Evolutionary conservation across 2,113 vertebrate species (phyloP).

Genomic region (Callospermophilus lateralis): DNA sequence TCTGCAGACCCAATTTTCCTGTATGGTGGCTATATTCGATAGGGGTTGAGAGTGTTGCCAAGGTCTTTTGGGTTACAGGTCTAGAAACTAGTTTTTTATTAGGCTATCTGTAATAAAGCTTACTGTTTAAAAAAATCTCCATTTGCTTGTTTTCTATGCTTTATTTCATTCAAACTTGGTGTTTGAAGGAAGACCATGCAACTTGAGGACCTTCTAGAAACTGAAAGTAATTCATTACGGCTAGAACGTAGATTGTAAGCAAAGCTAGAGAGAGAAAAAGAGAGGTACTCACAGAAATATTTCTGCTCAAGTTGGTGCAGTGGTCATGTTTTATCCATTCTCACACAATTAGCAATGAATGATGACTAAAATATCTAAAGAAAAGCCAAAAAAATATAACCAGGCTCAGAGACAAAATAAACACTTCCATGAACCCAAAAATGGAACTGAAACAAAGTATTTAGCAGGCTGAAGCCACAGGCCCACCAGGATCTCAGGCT

Average conservation of each 20-base stretch:
- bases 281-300: background rate
- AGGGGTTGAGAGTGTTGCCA: background rate
- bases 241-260: background rate
- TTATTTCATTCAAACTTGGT: slow-evolving; percentile 35
- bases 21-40: background rate
- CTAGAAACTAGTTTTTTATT: background rate
- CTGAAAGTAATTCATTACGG: slow-evolving; percentile 10
- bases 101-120: slow-evolving; percentile 22
- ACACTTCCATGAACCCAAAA: background rate
- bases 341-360: slow-evolving; percentile 4
- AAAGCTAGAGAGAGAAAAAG: background rate
- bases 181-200: background rate
- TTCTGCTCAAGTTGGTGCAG: background rate
- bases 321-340: background rate
- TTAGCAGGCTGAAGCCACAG: background rate
- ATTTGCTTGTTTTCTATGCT: background rate
- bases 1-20: background rate
- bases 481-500: background rate
- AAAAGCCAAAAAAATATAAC: slow-evolving; percentile 41
- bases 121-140: background rate
- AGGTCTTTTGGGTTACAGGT: background rate
- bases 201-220: background rate
- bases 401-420: slow-evolving; percentile 49
- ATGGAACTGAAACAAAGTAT: background rate
- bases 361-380: background rate